These are phyloP conservation scores for Furcifer pardalis DNA, from an alignment of 2,797 vertebrate species.

Conservation along the genomic window DNA sequence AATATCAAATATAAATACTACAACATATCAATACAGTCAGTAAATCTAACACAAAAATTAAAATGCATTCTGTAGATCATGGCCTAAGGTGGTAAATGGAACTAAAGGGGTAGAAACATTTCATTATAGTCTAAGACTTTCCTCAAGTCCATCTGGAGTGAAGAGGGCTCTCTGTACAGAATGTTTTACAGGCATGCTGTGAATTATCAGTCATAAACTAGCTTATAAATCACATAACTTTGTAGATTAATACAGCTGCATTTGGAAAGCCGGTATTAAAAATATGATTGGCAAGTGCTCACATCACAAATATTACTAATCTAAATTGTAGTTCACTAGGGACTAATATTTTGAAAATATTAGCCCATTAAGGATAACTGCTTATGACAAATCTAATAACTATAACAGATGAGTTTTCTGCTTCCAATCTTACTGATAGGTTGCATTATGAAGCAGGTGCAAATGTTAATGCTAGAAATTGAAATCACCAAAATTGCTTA, in stretches of 20 bases:
- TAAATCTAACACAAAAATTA: too few species aligned
- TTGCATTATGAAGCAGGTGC: conserved; percentile 19
- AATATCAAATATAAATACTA: too few species aligned
- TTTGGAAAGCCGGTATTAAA: conserved; percentile 26
- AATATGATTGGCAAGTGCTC: conserved; percentile 28
- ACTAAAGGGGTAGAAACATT: background rate
- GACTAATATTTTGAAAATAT: conserved; percentile 42
- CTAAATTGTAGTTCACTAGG: conserved; percentile 32
- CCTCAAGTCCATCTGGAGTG: conserved; percentile 15
- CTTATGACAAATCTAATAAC: conserved; percentile 34
- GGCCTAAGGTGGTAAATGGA: background rate
- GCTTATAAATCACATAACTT: background rate
- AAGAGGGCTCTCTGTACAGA: background rate
- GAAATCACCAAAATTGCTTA: conserved; percentile 43
- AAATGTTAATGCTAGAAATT: conserved; percentile 35
- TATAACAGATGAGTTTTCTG: conserved; percentile 7
- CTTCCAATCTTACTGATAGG: background rate
- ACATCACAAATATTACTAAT: background rate
- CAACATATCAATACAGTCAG: too few species aligned
- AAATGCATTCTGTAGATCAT: background rate
- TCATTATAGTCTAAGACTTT: background rate
- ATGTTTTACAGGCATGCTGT: conserved; percentile 6
- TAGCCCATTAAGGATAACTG: conserved; percentile 4
- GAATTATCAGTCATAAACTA: conserved; percentile 7
- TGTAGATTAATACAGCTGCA: background rate